Percentiles rank a stretch among this genome's conserved stretches.
Evolutionary conservation across 2,113 vertebrate species (phyloP).

Genomic region (Sander vitreus): DNA sequence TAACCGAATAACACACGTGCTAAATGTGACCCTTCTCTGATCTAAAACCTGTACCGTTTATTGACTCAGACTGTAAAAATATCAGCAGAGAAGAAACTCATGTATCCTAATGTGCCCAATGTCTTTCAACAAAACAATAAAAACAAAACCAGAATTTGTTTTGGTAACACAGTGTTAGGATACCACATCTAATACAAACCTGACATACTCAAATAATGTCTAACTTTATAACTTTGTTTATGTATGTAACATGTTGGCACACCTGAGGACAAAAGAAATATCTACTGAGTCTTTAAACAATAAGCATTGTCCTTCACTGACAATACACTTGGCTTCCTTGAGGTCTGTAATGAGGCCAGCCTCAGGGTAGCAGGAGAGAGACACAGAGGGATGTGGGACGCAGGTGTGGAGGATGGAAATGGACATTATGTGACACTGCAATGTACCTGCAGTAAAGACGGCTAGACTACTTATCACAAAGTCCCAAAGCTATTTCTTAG

Average conservation of each 20-base stretch:
- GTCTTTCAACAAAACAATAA: neutral
- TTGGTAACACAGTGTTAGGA: neutral
- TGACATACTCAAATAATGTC: neutral
- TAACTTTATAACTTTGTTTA: neutral
- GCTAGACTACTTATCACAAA: slow-evolving; percentile 21
- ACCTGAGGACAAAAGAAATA: slow-evolving; percentile 14
- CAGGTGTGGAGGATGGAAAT: slow-evolving; percentile 61
- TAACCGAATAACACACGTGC: neutral
- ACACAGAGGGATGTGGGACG: slow-evolving; percentile 52
- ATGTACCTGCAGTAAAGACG: slow-evolving; percentile 49
- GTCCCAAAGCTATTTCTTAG: slow-evolving; percentile 13
- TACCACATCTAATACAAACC: slow-evolving; percentile 1
- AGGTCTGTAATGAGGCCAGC: slow-evolving; percentile 63
- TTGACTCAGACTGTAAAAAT: neutral
- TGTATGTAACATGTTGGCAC: slow-evolving; percentile 8
- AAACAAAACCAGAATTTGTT: slow-evolving; percentile 18
- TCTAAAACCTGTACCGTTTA: slow-evolving; percentile 2
- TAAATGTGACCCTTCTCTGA: slow-evolving; percentile 22
- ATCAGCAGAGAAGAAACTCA: neutral
- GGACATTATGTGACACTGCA: slow-evolving; percentile 60
- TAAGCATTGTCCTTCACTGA: slow-evolving; percentile 49
- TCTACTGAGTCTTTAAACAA: slow-evolving; percentile 38
- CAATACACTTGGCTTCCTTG: slow-evolving; percentile 44
- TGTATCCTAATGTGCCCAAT: neutral
- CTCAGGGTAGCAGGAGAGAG: slow-evolving; percentile 40